Conservation (phyloP, 2,113 vertebrate genomes). For the Rattus rattus region DNA sequence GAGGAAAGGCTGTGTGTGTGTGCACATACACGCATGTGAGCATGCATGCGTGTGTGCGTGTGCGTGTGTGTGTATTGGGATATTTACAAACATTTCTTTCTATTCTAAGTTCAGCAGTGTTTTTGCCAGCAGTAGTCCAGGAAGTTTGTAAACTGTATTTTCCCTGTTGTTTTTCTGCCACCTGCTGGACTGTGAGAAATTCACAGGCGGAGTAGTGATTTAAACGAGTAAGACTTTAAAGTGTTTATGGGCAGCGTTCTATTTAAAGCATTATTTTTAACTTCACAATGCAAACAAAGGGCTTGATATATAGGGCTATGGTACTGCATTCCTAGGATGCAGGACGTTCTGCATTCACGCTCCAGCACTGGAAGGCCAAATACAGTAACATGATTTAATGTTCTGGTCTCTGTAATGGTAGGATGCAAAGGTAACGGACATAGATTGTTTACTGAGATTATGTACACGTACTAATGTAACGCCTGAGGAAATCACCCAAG, state of each 20-base stretch:
- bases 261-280: not conserved
- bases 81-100: not conserved
- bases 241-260: not conserved
- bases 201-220: not conserved
- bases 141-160: not conserved
- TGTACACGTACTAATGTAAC: not conserved
- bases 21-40: not conserved
- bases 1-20: not conserved
- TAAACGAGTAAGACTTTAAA: not conserved
- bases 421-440: not conserved
- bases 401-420: not conserved
- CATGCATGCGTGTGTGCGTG: not conserved
- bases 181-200: conserved; percentile 49
- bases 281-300: not conserved
- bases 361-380: not conserved
- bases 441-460: not conserved
- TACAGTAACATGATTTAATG: not conserved
- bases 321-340: not conserved
- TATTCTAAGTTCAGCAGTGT: not conserved
- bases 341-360: not conserved
- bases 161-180: not conserved
- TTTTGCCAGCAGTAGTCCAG: not conserved
- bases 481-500: not conserved
- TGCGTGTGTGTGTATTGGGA: not conserved
- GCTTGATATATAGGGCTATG: not conserved